Conservation (phyloP, 2,888 invertebrate genomes). For the Hemaris fuciformis region DNA sequence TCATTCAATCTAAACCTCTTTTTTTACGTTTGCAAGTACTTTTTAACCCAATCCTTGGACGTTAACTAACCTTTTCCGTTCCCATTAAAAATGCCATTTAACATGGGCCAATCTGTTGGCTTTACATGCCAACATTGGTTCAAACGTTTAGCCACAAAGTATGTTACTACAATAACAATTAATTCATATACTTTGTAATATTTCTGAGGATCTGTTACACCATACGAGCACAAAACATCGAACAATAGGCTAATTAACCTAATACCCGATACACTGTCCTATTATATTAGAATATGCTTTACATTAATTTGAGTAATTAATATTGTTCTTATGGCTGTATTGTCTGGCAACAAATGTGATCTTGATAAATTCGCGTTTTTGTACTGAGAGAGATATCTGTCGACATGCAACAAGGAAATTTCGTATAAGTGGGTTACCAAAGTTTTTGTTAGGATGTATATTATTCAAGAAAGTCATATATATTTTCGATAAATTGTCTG, state of each 20-base stretch:
- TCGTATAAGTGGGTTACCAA: no score
- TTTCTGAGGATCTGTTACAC: slow-evolving; percentile 2
- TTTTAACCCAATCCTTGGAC: background rate
- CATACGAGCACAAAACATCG: slow-evolving; percentile 14
- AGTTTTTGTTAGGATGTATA: no score
- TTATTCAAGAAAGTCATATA: no score
- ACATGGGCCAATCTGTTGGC: background rate
- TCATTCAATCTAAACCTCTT: background rate
- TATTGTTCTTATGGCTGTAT: slow-evolving; percentile 19
- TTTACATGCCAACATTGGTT: background rate
- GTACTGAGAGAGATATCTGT: background rate
- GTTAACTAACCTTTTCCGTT: background rate
- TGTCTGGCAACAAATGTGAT: slow-evolving; percentile 2
- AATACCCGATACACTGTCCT: slow-evolving; percentile 49
- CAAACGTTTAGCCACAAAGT: background rate
- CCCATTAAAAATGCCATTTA: background rate
- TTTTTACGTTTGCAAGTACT: background rate
- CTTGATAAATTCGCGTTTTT: background rate
- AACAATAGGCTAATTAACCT: slow-evolving; percentile 59
- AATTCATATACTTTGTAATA: slow-evolving; percentile 2
- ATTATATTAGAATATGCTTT: slow-evolving; percentile 49
- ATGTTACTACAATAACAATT: background rate
- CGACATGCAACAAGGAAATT: background rate
- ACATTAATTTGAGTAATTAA: slow-evolving; percentile 19
- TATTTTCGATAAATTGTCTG: background rate